Base-by-base conservation (phyloP, 2,888 invertebrate species). In the Petrolisthes cinctipes region DNA sequence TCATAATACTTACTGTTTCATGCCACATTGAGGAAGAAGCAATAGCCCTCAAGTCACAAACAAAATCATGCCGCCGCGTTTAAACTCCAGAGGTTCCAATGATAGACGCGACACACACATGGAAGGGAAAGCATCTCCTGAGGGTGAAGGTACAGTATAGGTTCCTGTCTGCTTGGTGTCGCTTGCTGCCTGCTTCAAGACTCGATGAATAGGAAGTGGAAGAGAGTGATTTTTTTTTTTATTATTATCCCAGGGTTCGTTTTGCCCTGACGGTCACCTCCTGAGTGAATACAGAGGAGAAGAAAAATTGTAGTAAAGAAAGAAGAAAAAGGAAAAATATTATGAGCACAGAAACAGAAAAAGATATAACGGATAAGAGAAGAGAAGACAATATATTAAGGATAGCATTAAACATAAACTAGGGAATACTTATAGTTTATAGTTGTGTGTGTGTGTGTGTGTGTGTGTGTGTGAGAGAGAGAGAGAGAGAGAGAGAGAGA, bases 381-480 rank as follows among this genome's bases (percentile, higher is more conserved):
- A 61, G 61, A 61, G 61, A 61, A 17, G 1, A 37, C 2, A 1
- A 37, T 37, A 37, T 37, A 37, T 37, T 37, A 37, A 37, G 61
- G 3, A 9, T 17, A 61, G 61, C 61, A 61, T 9, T 1, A 17
- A 61, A 11, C 11, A 61, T 61, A 1, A 17, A 17, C 61, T 61
- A 11, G 61, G 17, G 9, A 61, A 61, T 61, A 3, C 61, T 2
- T 9, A 11, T 9, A 11, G 61, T 61, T 9, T 61, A 17, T 61
- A 17, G 9, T 9, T 61, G 61, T 61, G 61, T 61, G 61, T 61
- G 61, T 61, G 61, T 61, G 3, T 61, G 61, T 61, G 61, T 61
- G 61, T 61, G 61, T 61, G 61, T 61, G 61, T 61, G 61, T 61
- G 61, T 61, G 61, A 61, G 61, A 61, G 61, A 61, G 61, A 61